A percentile compares a stretch with the other conserved stretches of the same genome.
Conservation (phyloP, 2,113 vertebrate species). For the Larimichthys polyactis region DNA sequence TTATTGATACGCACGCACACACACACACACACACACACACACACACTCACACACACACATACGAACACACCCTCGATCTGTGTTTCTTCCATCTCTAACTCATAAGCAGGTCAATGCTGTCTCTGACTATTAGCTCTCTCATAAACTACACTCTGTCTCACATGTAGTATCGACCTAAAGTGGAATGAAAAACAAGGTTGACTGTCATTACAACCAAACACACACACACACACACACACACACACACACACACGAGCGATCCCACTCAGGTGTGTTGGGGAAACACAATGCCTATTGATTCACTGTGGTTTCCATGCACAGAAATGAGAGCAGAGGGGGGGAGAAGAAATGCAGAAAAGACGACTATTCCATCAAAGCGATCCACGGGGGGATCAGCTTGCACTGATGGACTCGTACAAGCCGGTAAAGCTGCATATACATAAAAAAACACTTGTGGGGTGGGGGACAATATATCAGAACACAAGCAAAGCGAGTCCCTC, state of each 20-base stretch:
- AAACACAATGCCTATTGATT: conserved; percentile 67
- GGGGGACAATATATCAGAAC: conserved; percentile 6
- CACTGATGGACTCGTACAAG: conserved; percentile 39
- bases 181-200: conserved; percentile 60
- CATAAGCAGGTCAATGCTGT: conserved; percentile 54
- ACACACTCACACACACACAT: neutral
- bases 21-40: neutral
- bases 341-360: conserved; percentile 44
- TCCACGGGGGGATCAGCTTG: conserved; percentile 29
- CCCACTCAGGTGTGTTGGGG: conserved; percentile 31
- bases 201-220: conserved; percentile 50
- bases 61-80: neutral
- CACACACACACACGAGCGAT: conserved; percentile 2
- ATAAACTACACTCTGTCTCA: conserved; percentile 62
- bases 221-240: conserved; percentile 14
- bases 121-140: conserved; percentile 58
- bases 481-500: conserved; percentile 7
- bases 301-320: conserved; percentile 44
- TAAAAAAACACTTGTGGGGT: conserved; percentile 1
- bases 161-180: conserved; percentile 62
- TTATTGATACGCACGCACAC: conserved; percentile 43
- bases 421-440: conserved; percentile 40
- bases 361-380: conserved; percentile 52
- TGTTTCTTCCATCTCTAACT: conserved; percentile 39
- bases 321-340: conserved; percentile 28